phyloP scores from a whole-genome alignment of 1,140 invertebrate species.

The Orius laevigatus region DNA sequence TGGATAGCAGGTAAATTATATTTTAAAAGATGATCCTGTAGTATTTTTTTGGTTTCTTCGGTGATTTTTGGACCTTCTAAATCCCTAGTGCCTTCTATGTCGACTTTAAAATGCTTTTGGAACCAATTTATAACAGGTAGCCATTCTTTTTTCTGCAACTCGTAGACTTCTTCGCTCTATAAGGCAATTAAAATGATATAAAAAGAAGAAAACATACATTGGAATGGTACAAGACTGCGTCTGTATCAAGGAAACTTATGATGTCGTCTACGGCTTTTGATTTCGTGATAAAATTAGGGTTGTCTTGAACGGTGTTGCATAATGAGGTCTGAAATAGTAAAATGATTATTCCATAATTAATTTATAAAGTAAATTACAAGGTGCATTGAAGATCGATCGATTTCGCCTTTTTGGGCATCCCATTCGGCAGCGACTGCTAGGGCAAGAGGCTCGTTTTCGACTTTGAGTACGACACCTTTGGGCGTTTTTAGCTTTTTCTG shows the following conservation, averaged over 20 bases:
- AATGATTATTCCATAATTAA: constrained; percentile 18
- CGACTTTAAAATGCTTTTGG: constrained; percentile 55
- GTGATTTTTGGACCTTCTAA: constrained; percentile 48
- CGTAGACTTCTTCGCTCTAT: constrained; percentile 53
- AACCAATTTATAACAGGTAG: constrained; percentile 79
- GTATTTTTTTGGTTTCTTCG: constrained; percentile 37
- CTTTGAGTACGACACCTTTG: constrained; percentile 53
- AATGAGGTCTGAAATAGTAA: constrained; percentile 54
- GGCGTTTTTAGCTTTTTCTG: constrained; percentile 80
- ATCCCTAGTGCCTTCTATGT: constrained; percentile 49
- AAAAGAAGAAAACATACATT: constrained; percentile 34
- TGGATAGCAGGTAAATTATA: constrained; percentile 53
- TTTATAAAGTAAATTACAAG: constrained; percentile 39
- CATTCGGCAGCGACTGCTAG: constrained; percentile 83
- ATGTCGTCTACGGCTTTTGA: constrained; percentile 60
- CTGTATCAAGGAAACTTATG: constrained; percentile 68
- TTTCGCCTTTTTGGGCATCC: constrained; percentile 64
- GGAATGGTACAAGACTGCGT: constrained; percentile 67
- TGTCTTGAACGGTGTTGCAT: constrained; percentile 79
- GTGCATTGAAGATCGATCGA: constrained; percentile 72
- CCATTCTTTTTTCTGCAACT: constrained; percentile 69
- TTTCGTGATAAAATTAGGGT: constrained; percentile 66
- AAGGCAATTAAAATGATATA: background rate
- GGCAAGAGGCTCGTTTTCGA: constrained; percentile 74
- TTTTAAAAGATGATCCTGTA: constrained; percentile 57